Conservation (phyloP, 2,888 invertebrate species). For the Caenorhabditis wallacei region DNA sequence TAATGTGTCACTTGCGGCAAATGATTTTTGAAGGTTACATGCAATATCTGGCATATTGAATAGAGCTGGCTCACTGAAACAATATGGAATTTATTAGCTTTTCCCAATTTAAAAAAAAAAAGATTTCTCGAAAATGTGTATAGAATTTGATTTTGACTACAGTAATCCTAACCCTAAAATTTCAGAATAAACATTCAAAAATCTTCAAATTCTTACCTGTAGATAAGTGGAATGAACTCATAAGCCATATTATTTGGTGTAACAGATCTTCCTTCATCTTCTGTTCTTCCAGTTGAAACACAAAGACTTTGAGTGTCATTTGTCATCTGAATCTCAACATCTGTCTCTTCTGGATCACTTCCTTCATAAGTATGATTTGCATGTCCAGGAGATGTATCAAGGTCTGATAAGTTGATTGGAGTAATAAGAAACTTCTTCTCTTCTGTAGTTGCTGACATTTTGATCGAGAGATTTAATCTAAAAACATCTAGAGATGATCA, state of each 20-base stretch:
- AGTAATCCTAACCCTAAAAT: background rate
- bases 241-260: slow-evolving; percentile 62
- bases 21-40: slow-evolving; percentile 49
- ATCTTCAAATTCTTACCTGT: slow-evolving; percentile 50
- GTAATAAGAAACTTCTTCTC: slow-evolving; percentile 68
- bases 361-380: slow-evolving; percentile 55
- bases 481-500: slow-evolving; percentile 1
- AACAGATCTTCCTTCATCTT: slow-evolving; percentile 43
- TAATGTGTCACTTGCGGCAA: slow-evolving; percentile 68
- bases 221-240: slow-evolving; percentile 65
- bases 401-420: slow-evolving; percentile 58
- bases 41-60: slow-evolving; percentile 60
- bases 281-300: slow-evolving; percentile 35
- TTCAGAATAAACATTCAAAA: background rate
- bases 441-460: slow-evolving; percentile 54
- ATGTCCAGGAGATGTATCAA: slow-evolving; percentile 54
- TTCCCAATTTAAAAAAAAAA: background rate
- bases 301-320: slow-evolving; percentile 40
- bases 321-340: slow-evolving; percentile 46
- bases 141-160: background rate
- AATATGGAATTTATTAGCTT: no score
- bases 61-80: slow-evolving; percentile 70
- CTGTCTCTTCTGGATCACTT: slow-evolving; percentile 51
- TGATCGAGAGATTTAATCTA: slow-evolving; percentile 1
- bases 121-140: no score